Base-by-base conservation (phyloP, 2,797 vertebrate species). In the Somateria mollissima region DNA sequence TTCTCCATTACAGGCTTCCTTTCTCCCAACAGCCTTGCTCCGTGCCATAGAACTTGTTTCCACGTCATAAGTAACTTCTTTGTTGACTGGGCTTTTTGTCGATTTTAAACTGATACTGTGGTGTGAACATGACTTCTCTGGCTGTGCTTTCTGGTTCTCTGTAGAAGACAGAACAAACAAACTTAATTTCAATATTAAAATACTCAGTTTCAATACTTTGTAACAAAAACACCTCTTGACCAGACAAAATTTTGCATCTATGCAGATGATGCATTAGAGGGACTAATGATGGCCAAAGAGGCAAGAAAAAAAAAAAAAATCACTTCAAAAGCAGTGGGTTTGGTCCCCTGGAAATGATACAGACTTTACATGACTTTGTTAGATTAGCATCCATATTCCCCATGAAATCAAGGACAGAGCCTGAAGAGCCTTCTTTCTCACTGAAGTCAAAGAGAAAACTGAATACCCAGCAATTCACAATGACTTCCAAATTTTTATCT, bases 71-170 rank as follows among this genome's bases (percentile, higher is more conserved):
- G 98, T 98, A 98, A 97, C 97, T 94, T 99, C 99, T 97, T 98
- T 98, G 98, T 97, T 96, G 94, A 97, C 83, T 76, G 97, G 94
- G 97, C 96, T 98, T 97, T 98, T 98, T 76, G 97, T 96, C 30
- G 97, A 97, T 87, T 96, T 98, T 92, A 91, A 98, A 97, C 97
- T 98, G 97, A 98, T 98, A 98, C 94, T 98, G 98, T 98, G 98
- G 96, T 98, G 98, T 7, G 98, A 98, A 98, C 97, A 98, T 75
- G 98, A 98, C 97, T 98, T 99, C 98, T 99, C 99, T 94, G 98
- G 96, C 94, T 98, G 98, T 91, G 97, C 97, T 97, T 98, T 99
- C 97, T 98, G 98, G 98, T 99, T 99, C 98, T 99, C 99, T 99
- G 98, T 76, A 92, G 96, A 72, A 95, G 87, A 96, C 77, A 92